phyloP scores from a whole-genome alignment of 2,797 vertebrate species.

The Lophius americanus region DNA sequence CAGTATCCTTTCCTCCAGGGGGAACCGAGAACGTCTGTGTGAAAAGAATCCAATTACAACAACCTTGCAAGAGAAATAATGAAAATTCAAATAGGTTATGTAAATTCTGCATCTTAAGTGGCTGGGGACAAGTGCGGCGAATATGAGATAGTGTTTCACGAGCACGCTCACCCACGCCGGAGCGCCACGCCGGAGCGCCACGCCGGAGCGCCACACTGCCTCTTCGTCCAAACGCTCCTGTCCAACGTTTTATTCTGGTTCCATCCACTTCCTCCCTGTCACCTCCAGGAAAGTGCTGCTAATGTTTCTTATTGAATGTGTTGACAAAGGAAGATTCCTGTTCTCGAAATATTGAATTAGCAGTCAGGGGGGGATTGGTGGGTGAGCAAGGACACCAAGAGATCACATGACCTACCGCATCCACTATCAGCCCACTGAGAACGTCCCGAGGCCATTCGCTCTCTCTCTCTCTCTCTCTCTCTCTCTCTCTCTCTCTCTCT shows the following conservation, averaged over 20 bases:
- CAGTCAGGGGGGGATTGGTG: slow-evolving; percentile 40
- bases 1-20: slow-evolving; percentile 29
- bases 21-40: slow-evolving; percentile 27
- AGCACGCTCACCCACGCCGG: background rate
- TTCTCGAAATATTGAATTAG: slow-evolving; percentile 61
- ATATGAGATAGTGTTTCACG: slow-evolving; percentile 14
- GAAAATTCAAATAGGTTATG: slow-evolving; percentile 72
- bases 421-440: slow-evolving; percentile 42
- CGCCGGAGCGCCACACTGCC: slow-evolving; percentile 27
- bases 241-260: slow-evolving; percentile 56
- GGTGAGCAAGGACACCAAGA: slow-evolving; percentile 30
- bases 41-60: slow-evolving; percentile 68
- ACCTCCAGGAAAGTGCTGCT: slow-evolving; percentile 50
- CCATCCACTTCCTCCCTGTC: slow-evolving; percentile 60
- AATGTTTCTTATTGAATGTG: slow-evolving; percentile 68
- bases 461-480: slow-evolving; percentile 5
- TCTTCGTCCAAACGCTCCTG: slow-evolving; percentile 47
- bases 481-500: background rate
- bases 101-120: slow-evolving; percentile 66
- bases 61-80: slow-evolving; percentile 66
- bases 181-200: slow-evolving; percentile 23
- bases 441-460: slow-evolving; percentile 31
- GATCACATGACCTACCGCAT: slow-evolving; percentile 55
- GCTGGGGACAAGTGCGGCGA: slow-evolving; percentile 52
- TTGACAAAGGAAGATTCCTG: slow-evolving; percentile 61